Conservation (phyloP, 2,113 vertebrate genomes). For the Pseudonaja textilis region DNA sequence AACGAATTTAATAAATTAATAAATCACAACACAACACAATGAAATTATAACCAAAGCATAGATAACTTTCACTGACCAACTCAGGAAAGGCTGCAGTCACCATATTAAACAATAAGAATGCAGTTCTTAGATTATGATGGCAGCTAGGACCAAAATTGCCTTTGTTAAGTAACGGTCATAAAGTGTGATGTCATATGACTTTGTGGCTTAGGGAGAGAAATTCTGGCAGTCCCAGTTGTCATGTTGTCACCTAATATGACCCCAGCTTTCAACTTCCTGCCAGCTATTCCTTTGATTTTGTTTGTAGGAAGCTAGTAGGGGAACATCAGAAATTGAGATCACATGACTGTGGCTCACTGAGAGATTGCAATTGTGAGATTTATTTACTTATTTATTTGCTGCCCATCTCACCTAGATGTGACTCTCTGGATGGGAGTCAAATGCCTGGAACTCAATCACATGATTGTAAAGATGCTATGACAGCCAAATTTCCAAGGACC, state of each 20-base stretch:
- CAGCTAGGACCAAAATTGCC: background rate
- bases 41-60: background rate
- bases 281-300: background rate
- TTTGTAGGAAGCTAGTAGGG: background rate
- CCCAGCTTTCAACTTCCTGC: background rate
- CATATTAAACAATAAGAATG: background rate
- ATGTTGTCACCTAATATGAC: background rate
- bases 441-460: background rate
- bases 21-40: too few species aligned
- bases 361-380: background rate
- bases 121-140: background rate
- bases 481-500: background rate
- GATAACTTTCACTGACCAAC: background rate
- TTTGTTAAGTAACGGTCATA: background rate
- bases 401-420: background rate
- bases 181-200: background rate
- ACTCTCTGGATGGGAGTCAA: background rate
- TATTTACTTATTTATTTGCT: too few species aligned
- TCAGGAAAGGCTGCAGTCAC: background rate
- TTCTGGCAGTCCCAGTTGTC: background rate
- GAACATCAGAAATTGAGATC: background rate
- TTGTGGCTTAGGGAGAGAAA: background rate
- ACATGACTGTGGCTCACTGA: background rate
- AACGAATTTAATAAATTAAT: too few species aligned
- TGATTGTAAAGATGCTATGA: background rate